Percentiles rank a stretch among this genome's conserved stretches.
Evolutionary conservation across 2,797 vertebrate species (phyloP).

Genomic region (Anisognathus igniventris): DNA sequence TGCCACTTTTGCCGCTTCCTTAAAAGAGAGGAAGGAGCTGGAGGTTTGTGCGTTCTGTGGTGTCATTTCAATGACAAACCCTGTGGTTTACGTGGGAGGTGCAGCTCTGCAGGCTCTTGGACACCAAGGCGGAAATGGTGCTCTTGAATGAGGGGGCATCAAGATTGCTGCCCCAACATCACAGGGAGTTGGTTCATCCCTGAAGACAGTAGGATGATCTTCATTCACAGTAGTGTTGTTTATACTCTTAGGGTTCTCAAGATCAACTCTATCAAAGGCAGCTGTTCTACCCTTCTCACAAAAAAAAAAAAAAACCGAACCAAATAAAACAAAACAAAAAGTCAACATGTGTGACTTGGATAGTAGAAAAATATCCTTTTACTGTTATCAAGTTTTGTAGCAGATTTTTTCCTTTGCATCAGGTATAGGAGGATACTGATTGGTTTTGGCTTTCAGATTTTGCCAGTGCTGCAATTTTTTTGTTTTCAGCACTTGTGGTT

Average conservation of each 20-base stretch:
- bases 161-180: not conserved
- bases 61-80: not conserved
- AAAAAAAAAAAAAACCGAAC: not conserved
- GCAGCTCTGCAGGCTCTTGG: not conserved
- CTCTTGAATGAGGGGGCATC: not conserved
- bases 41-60: not conserved
- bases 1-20: not conserved
- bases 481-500: not conserved
- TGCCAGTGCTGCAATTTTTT: not conserved
- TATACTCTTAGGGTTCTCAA: not conserved
- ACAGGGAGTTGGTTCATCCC: accelerated
- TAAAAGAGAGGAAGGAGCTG: not conserved
- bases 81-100: accelerated
- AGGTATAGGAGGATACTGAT: not conserved
- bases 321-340: not conserved
- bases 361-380: not conserved
- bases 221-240: accelerated
- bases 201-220: not conserved
- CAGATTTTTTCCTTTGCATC: not conserved
- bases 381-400: not conserved
- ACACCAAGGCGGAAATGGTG: accelerated
- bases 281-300: not conserved
- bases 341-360: not conserved
- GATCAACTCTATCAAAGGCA: not conserved
- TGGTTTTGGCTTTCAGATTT: not conserved